Evolutionary conservation across 2,888 invertebrate species (phyloP), one percentile per base, ranked within the genome.

Genomic region (Eupeodes latifasciatus): DNA sequence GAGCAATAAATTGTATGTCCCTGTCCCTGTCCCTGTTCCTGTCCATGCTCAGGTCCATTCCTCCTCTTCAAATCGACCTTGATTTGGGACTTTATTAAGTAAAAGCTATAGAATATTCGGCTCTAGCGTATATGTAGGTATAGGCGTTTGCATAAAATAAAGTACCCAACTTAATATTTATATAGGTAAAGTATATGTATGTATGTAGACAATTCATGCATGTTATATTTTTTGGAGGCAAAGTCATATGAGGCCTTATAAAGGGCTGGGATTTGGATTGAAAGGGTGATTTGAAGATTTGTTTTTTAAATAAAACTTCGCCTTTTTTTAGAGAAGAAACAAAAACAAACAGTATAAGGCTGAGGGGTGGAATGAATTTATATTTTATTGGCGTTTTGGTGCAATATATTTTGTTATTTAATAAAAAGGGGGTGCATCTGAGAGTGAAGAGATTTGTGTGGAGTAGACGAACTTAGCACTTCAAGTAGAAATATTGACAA

Each of bases 241-340:
- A 59, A 71, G 44, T 64, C n/a, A 71, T 62, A 12, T 53, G 51
- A 40, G 34, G 16, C 59, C 19, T 64, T 19, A 66, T 74, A 59
- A 34, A 66, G 79, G 66, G 40, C 49, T 27, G 51, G 12, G 27
- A 36, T 59, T 27, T 53, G 36, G 16, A 12, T 71, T 34, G 66
- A 84, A 88, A 83, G 87, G 87, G 84, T 88, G 81, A 77, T 67
- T 74, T 49, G 10, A n/a, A 61, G 59, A 85, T 85, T 81, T 81
- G 67, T 76, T 76, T 77, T 71, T 75, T 62, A 49, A 69, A 75
- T 9, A 66, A 40, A 4, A 47, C 47, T 49, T n/a, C 12, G 40
- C 14, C n/a, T n/a, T 59, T 66, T 49, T 49, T 27, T 7, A 27
- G 49, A 19, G 4, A 51, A 74, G 14, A 34, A 34, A 44, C 1